Conservation (phyloP, 2,113 vertebrate genomes). For the Ceuthmochares aereus region DNA sequence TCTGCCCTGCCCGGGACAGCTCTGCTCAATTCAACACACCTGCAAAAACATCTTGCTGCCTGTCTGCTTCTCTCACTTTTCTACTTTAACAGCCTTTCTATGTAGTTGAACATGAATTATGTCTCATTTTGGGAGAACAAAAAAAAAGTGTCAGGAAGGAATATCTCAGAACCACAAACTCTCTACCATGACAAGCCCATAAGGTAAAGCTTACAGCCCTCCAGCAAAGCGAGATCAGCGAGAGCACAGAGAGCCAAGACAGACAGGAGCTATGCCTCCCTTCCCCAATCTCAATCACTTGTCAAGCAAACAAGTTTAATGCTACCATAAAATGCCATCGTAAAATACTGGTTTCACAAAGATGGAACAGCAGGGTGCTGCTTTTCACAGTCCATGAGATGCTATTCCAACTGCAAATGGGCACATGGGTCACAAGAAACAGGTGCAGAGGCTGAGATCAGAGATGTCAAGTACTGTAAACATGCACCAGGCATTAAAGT, state of each 20-base stretch:
- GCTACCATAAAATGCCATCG: neutral
- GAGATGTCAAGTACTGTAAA: neutral
- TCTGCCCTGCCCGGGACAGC: neutral
- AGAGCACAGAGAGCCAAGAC: neutral
- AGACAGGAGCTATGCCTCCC: neutral
- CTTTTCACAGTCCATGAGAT: neutral
- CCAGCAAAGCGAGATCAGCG: neutral
- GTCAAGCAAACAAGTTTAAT: neutral
- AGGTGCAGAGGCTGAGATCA: neutral
- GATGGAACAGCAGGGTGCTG: neutral
- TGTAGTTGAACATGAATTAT: neutral
- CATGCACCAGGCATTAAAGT: neutral
- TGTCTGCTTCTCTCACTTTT: neutral
- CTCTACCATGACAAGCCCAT: neutral
- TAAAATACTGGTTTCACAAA: neutral
- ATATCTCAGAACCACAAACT: neutral
- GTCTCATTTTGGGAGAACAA: neutral
- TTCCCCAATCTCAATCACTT: neutral
- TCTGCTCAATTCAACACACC: neutral
- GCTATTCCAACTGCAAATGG: neutral
- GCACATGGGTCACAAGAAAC: neutral
- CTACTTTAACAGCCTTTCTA: neutral
- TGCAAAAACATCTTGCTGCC: neutral
- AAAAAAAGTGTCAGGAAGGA: neutral
- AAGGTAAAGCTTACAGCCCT: neutral